Percentiles rank a stretch among this genome's conserved stretches.
Conservation (phyloP, 2,888 invertebrate genomes). For the Thysanoteuthis rhombus region DNA sequence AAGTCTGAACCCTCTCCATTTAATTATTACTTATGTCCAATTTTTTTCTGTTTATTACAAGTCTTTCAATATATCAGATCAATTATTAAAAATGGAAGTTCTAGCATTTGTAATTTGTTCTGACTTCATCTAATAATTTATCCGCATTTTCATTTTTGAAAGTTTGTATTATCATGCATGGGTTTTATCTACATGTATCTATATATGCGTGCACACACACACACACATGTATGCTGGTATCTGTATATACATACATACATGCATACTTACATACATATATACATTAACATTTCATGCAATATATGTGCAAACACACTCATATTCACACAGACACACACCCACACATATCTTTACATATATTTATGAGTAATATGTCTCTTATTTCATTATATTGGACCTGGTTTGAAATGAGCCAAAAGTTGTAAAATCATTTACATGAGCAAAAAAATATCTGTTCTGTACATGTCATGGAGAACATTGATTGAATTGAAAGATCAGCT, state of each 20-base stretch:
- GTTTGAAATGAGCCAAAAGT: neutral
- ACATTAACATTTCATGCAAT: neutral
- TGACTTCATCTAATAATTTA: neutral
- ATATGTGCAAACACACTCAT: no score
- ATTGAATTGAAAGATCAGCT: no score
- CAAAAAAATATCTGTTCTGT: no score
- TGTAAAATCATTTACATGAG: no score
- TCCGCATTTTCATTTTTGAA: neutral
- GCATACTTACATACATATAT: neutral
- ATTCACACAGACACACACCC: no score
- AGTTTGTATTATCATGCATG: neutral
- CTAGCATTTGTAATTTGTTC: neutral
- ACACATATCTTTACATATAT: no score
- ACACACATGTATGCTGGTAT: neutral
- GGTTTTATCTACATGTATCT: neutral
- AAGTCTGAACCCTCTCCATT: neutral
- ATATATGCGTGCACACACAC: neutral
- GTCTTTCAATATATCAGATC: neutral
- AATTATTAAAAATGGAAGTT: neutral
- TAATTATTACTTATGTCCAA: neutral
- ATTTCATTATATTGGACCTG: no score
- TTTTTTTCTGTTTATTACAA: neutral
- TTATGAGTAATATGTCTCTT: no score
- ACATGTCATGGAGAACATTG: no score
- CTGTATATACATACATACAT: neutral